These are phyloP conservation scores for Falco rusticolus DNA, from an alignment of 2,797 vertebrate species.

Conservation along the genomic window DNA sequence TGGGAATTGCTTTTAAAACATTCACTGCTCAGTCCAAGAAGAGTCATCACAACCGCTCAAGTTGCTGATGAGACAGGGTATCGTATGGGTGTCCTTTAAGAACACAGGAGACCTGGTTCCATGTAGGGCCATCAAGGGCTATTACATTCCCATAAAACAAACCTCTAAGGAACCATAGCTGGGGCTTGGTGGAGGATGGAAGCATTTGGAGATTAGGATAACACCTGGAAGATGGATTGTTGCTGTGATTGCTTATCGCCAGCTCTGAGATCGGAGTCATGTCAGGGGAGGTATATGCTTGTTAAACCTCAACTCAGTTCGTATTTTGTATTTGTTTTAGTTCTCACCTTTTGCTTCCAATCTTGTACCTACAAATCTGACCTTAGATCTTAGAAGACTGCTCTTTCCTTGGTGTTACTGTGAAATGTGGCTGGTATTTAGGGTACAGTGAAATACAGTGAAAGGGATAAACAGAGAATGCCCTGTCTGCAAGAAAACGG, in stretches of 20 bases:
- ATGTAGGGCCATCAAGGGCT: neutral
- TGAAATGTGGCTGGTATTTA: neutral
- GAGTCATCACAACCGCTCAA: neutral
- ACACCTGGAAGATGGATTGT: slow-evolving; percentile 24
- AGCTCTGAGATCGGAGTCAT: neutral
- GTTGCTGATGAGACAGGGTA: neutral
- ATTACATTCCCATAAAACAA: neutral
- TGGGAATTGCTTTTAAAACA: slow-evolving; percentile 41
- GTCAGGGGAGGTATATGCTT: neutral
- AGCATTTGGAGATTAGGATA: neutral
- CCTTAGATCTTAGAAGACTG: neutral
- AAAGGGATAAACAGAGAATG: neutral
- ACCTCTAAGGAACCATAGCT: neutral
- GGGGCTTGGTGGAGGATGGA: neutral
- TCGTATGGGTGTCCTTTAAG: neutral
- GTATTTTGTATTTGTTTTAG: slow-evolving; percentile 33
- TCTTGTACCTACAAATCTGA: slow-evolving; percentile 21
- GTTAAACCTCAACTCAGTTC: neutral
- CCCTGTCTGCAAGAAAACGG: neutral
- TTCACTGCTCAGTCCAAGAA: neutral
- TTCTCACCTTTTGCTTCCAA: slow-evolving; percentile 45
- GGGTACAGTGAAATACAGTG: neutral
- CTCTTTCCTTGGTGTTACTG: neutral
- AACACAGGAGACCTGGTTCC: neutral
- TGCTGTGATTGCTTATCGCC: neutral